Percentiles rank a stretch among this genome's conserved stretches.
Evolutionary conservation across 2,888 invertebrate genomes (phyloP).

Genomic region (Polyommatus iphigenia): DNA sequence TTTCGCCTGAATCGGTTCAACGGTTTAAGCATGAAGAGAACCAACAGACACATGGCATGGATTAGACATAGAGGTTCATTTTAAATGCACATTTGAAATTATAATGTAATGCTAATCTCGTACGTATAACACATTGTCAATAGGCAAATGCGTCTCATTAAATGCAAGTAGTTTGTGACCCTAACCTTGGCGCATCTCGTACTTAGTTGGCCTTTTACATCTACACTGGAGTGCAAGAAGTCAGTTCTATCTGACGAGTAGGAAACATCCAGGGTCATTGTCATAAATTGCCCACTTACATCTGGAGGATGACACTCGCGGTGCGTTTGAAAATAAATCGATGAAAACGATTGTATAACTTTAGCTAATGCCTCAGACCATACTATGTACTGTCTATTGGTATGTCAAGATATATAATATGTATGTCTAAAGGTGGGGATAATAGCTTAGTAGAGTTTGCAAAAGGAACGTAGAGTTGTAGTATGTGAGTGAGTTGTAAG

Average conservation of each 20-base stretch:
- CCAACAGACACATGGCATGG: background rate
- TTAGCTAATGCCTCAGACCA: background rate
- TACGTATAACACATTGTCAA: background rate
- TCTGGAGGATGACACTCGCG: background rate
- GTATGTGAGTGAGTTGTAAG: too few relatives aligned
- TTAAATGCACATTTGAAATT: background rate
- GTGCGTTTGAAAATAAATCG: background rate
- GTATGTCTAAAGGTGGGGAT: too few relatives aligned
- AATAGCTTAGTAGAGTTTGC: too few relatives aligned
- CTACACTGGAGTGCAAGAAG: background rate
- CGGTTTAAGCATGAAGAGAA: background rate
- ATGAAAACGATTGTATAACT: background rate
- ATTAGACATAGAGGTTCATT: background rate
- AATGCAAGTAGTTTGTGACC: background rate
- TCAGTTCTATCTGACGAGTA: background rate
- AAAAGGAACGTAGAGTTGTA: too few relatives aligned
- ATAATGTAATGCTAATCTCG: background rate
- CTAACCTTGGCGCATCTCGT: background rate
- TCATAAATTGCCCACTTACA: background rate
- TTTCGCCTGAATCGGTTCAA: background rate
- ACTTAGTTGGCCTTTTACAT: background rate
- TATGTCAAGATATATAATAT: too few relatives aligned
- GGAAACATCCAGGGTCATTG: slow-evolving; percentile 8
- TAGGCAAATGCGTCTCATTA: background rate
- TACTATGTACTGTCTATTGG: too few relatives aligned